phyloP scores from a whole-genome alignment of 2,888 invertebrate genomes.

The Tuberolachnus salignus region DNA sequence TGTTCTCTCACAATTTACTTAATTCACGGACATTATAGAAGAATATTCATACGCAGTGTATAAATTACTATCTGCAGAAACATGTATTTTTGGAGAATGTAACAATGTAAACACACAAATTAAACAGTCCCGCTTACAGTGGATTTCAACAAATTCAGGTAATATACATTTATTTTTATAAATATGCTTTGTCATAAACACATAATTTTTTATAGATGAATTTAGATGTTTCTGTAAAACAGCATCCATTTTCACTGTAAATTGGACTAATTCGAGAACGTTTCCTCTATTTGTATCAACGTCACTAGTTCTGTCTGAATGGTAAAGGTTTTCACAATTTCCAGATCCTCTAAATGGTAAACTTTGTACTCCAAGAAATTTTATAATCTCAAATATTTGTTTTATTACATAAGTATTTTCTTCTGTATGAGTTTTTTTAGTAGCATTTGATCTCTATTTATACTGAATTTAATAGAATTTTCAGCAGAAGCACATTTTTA shows the following conservation, averaged over 20 bases:
- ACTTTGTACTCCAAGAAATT: slow-evolving; percentile 5
- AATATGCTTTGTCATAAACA: background rate
- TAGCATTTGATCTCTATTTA: slow-evolving; percentile 3
- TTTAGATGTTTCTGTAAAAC: slow-evolving; percentile 15
- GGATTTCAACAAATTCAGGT: background rate
- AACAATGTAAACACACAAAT: slow-evolving; percentile 10
- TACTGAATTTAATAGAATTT: background rate
- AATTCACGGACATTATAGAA: slow-evolving; percentile 1
- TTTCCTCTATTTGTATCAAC: slow-evolving; percentile 5
- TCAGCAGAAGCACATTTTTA: background rate
- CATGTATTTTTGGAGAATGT: slow-evolving; percentile 16
- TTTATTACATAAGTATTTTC: slow-evolving; percentile 12
- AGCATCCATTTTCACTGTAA: background rate
- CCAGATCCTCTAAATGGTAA: slow-evolving; percentile 24
- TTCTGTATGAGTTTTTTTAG: background rate
- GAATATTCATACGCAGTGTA: slow-evolving; percentile 1
- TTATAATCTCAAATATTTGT: slow-evolving; percentile 19
- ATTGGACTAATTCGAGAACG: background rate
- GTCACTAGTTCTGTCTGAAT: background rate
- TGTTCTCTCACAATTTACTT: slow-evolving; percentile 2
- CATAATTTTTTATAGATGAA: slow-evolving; percentile 12
- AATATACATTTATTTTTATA: slow-evolving; percentile 7
- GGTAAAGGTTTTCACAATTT: slow-evolving; percentile 13
- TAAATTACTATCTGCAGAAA: slow-evolving; percentile 13
- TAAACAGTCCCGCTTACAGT: background rate